Conservation (phyloP, 2,113 vertebrate species). For the Notothenia coriiceps region DNA sequence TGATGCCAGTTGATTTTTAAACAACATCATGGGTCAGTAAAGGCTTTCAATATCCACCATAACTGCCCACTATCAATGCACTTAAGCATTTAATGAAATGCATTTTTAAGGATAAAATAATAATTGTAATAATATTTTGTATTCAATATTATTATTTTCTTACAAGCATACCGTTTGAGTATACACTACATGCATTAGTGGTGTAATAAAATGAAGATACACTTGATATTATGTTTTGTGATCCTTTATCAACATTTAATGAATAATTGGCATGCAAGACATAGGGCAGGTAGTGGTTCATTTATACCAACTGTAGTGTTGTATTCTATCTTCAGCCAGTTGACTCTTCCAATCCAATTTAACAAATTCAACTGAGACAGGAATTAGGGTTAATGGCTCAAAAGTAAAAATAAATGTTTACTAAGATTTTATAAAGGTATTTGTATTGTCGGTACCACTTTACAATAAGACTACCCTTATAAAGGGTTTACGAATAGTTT, state of each 20-base stretch:
- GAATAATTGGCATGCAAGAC: too few species aligned
- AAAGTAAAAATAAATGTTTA: too few species aligned
- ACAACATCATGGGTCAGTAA: neutral
- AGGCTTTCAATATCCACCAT: conserved; percentile 14
- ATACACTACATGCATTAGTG: neutral
- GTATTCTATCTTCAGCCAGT: neutral
- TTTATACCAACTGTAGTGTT: neutral
- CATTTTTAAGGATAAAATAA: neutral
- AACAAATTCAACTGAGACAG: neutral
- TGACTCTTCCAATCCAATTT: neutral
- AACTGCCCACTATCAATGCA: neutral
- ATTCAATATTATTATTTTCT: neutral
- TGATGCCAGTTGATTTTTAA: neutral
- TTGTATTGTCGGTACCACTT: too few species aligned
- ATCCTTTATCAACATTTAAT: too few species aligned
- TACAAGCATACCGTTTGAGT: neutral
- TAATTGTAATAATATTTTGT: too few species aligned
- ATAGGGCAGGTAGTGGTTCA: too few species aligned
- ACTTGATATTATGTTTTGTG: too few species aligned
- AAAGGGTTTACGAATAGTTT: too few species aligned
- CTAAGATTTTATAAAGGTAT: too few species aligned
- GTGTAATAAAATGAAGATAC: too few species aligned
- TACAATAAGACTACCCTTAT: too few species aligned
- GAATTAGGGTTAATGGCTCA: too few species aligned
- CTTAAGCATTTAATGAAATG: conserved; percentile 2